phyloP scores from a whole-genome alignment of 1,140 invertebrate genomes.

The Polyergus mexicanus region DNA sequence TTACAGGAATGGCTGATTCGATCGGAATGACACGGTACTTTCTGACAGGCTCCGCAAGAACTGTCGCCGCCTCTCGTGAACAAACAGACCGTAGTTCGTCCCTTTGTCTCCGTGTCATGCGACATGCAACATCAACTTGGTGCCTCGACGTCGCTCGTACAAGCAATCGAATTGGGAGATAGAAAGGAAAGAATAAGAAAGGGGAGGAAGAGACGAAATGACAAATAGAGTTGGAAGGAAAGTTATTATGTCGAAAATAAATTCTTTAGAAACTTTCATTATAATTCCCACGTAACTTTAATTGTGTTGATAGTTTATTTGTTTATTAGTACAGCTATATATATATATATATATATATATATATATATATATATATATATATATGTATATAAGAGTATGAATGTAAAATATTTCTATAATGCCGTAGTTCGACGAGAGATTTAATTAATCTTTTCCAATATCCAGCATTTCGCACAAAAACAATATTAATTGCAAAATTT shows the following conservation, averaged over 20 bases:
- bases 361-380: no score
- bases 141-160: not conserved
- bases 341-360: no score
- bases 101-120: constrained; percentile 47
- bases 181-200: not conserved
- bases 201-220: not conserved
- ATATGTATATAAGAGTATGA: not conserved
- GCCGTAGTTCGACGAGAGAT: not conserved
- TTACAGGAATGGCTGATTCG: constrained; percentile 47
- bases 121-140: constrained; percentile 31
- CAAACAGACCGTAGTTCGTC: constrained; percentile 45
- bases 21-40: constrained; percentile 40
- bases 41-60: constrained; percentile 32
- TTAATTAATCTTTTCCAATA: not conserved
- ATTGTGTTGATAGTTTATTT: no score
- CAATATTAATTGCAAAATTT: not conserved
- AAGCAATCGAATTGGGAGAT: constrained; percentile 15
- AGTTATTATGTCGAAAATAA: constrained; percentile 15
- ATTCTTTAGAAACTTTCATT: constrained; percentile 3
- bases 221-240: not conserved
- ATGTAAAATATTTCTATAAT: not conserved
- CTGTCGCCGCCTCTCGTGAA: constrained; percentile 29
- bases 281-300: no score
- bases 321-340: no score
- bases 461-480: not conserved